Evolutionary conservation across 2,113 vertebrate species (phyloP).

Genomic region (Amphilophus citrinellus): DNA sequence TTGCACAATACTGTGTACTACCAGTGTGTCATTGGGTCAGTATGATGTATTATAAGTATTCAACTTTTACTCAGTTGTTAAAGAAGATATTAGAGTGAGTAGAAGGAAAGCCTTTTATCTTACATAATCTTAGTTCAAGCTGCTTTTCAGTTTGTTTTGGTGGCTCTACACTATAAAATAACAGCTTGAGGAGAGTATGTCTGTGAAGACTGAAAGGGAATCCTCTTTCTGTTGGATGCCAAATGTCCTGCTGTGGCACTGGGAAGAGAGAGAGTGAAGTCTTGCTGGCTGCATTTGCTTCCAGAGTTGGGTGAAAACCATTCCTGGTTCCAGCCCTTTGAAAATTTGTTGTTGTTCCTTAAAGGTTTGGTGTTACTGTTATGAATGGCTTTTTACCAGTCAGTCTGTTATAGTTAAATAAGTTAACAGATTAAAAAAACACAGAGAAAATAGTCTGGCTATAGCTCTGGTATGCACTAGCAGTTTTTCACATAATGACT

Average conservation of each 20-base stretch:
- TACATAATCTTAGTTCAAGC: not conserved
- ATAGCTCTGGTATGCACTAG: not conserved
- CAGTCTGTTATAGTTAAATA: too few species aligned
- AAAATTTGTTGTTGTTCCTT: too few species aligned
- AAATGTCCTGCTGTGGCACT: conserved; percentile 22
- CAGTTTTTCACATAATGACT: not conserved
- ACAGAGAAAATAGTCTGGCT: not conserved
- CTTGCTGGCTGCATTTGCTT: conserved; percentile 1
- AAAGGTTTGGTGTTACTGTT: too few species aligned
- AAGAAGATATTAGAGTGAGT: not conserved
- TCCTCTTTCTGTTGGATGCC: conserved; percentile 5
- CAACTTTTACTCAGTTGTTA: not conserved
- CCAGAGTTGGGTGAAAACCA: not conserved
- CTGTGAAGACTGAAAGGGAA: conserved; percentile 11
- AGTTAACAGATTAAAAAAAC: not conserved
- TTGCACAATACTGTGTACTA: not conserved
- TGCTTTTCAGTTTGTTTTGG: conserved; percentile 8
- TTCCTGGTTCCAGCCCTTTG: not conserved
- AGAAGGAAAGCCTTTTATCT: not conserved
- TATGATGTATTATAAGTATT: not conserved
- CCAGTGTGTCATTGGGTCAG: conserved; percentile 31
- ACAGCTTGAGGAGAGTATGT: conserved; percentile 27
- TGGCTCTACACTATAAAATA: conserved; percentile 5
- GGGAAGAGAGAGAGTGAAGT: not conserved
- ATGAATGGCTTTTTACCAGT: too few species aligned